Evolutionary conservation across 2,797 vertebrate genomes (phyloP).

Genomic region (Lacerta agilis): DNA sequence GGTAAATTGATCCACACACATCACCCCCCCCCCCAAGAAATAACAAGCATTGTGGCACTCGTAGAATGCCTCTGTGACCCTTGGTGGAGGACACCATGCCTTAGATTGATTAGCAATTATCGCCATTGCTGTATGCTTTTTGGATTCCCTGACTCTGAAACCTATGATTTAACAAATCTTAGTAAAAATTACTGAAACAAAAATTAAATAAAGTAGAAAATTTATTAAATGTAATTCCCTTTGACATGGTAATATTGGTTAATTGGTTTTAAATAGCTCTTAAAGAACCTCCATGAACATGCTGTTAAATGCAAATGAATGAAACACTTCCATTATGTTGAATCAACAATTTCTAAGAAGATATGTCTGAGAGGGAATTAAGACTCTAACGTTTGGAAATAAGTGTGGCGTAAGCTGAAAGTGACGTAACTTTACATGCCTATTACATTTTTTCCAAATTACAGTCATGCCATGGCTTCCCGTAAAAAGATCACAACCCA

Average conservation of each 20-base stretch:
- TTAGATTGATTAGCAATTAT: neutral
- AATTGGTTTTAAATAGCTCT: conserved; percentile 66
- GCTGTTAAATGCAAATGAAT: conserved; percentile 57
- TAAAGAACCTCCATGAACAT: conserved; percentile 45
- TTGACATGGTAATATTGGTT: conserved; percentile 68
- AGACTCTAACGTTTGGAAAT: conserved; percentile 20
- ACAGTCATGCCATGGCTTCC: neutral
- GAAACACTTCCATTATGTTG: conserved; percentile 65
- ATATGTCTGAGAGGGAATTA: conserved; percentile 12
- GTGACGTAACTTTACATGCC: neutral
- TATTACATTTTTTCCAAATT: neutral
- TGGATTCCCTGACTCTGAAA: conserved; percentile 52
- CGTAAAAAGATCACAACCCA: too few relatives aligned
- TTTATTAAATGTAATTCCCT: conserved; percentile 56
- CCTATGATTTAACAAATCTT: conserved; percentile 26
- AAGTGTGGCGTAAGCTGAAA: conserved; percentile 1
- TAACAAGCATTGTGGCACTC: neutral
- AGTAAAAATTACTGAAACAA: conserved; percentile 52
- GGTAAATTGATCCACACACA: neutral
- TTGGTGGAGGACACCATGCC: neutral
- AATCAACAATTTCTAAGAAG: conserved; percentile 64
- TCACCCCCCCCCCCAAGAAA: too few relatives aligned
- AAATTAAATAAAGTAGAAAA: conserved; percentile 55
- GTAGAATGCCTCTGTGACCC: neutral
- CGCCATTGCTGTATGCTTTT: conserved; percentile 51